Evolutionary conservation across 2,888 invertebrate species (phyloP), one percentile per base, ranked within the genome.

Genomic region (Archips xylosteana): DNA sequence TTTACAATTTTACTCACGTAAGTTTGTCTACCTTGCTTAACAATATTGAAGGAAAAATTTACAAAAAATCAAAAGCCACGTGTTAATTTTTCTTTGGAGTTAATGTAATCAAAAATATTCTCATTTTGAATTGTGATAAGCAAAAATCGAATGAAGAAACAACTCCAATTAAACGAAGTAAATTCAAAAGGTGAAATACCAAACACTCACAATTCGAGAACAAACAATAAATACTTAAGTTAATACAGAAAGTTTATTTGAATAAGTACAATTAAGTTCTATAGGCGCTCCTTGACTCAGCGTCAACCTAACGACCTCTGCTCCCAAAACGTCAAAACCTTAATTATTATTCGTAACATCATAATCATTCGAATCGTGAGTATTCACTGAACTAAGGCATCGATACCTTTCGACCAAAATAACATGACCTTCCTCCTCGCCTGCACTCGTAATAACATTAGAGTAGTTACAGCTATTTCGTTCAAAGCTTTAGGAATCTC

Each of bases 281-380:
- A 23, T 51, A 64, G 69, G 60, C 74, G 61, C 73, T 64, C 57
- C 23, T 64, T 74, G 62, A 74, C 69, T 75, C 74, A 75, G 77
- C 78, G 77, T 75, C 71, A 79, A 83, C 82, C 81, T 79, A 76
- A 76, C 81, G 83, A 85, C 84, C 85, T 82, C 72, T 80, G 89
- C 87, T 89, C 90, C 84, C 83, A 87, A 92, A 90, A 90, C 82
- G 92, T 92, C 92, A 87, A 85, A 86, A 84, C 85, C 89, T 90
- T 93, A 92, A 93, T 94, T 92, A 85, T 84, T 83, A 90, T 89
- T 90, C 86, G 85, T 89, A 89, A 92, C 94, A 92, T 91, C 92
- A 88, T 93, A 92, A 94, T 94, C 89, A 87, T 91, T 83, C 78
- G 80, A 87, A 88, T 89, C 91, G 89, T 92, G 90, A 92, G 88